A percentile compares a stretch with the other conserved stretches of the same genome.
These are phyloP conservation scores for Eudyptes chrysolophus DNA, from an alignment of 2,113 vertebrate species.

Conservation along the genomic window DNA sequence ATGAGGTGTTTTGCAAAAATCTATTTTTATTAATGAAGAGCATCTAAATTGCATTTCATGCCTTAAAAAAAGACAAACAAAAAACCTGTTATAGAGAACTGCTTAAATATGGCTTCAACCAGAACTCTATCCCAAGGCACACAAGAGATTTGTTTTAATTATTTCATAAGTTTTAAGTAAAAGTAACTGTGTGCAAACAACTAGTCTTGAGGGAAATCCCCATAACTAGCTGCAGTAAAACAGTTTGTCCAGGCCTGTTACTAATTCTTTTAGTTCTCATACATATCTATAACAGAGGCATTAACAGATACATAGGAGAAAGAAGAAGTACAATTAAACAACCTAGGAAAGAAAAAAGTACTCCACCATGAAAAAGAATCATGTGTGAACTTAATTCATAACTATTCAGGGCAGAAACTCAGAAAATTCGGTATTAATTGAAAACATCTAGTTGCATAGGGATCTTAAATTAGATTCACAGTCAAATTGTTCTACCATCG, in stretches of 20 bases:
- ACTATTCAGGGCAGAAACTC: background rate
- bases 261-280: background rate
- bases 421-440: background rate
- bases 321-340: background rate
- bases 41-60: slow-evolving; percentile 2
- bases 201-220: slow-evolving; percentile 15
- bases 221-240: background rate
- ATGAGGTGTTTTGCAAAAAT: slow-evolving; percentile 10
- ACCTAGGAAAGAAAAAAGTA: background rate
- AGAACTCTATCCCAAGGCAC: background rate
- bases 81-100: background rate
- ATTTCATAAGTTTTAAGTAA: slow-evolving; percentile 63
- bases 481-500: background rate
- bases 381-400: background rate
- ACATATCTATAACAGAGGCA: background rate
- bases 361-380: background rate
- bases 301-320: background rate
- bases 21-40: slow-evolving; percentile 27
- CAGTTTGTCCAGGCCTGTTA: background rate
- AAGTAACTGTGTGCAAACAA: slow-evolving; percentile 55
- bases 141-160: slow-evolving; percentile 59
- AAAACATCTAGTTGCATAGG: background rate
- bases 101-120: background rate
- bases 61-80: background rate
- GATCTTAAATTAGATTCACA: background rate